Conservation (phyloP, 2,113 vertebrate genomes). For the Stomatorhinus ivindoensis region DNA sequence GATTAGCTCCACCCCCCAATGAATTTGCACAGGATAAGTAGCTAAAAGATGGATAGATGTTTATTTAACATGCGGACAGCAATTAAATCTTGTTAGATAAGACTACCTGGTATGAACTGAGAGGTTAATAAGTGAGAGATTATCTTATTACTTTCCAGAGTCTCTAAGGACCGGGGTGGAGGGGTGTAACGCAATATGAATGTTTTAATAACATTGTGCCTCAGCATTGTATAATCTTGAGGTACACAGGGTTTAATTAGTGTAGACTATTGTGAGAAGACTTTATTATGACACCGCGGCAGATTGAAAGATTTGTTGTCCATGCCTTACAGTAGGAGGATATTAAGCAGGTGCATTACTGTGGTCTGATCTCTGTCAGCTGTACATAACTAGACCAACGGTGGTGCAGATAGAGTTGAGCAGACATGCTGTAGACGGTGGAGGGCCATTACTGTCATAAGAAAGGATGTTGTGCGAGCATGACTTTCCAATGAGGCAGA, state of each 20-base stretch:
- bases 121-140: background rate
- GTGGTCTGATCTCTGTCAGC: background rate
- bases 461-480: background rate
- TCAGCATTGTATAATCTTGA: background rate
- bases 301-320: background rate
- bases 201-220: background rate
- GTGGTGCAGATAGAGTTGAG: background rate
- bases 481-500: constrained; percentile 7
- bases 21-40: background rate
- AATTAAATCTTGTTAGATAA: constrained; percentile 2
- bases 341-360: background rate
- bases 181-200: background rate
- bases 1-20: background rate
- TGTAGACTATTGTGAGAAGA: background rate
- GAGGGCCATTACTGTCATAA: background rate
- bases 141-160: background rate
- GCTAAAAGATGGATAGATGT: background rate
- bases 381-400: background rate
- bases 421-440: background rate
- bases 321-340: background rate
- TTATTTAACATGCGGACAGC: background rate
- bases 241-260: constrained; percentile 3
- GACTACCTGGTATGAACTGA: background rate
- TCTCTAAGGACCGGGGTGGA: background rate
- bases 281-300: background rate